phyloP scores from a whole-genome alignment of 35 echinoderm and acorn worm species.

The Eucidaris tribuloides region DNA sequence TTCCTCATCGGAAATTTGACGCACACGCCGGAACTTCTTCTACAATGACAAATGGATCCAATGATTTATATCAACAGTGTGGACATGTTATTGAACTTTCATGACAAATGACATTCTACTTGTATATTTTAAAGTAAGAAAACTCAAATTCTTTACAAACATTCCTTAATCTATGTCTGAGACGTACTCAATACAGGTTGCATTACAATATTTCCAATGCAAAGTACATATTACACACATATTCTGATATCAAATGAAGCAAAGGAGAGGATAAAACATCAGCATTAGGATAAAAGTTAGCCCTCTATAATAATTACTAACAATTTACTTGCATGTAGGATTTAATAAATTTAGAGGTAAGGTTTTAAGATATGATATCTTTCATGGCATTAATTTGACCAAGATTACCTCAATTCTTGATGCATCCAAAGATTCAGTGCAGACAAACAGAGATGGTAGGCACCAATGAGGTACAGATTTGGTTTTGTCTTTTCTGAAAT shows the following conservation, averaged over 20 bases:
- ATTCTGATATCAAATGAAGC: too few relatives aligned
- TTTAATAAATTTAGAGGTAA: background rate
- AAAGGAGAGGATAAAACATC: too few relatives aligned
- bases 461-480: background rate
- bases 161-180: background rate
- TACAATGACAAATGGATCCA: background rate
- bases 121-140: background rate
- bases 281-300: too few relatives aligned
- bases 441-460: background rate
- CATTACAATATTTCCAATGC: background rate
- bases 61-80: background rate
- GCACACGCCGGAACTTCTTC: conserved; percentile 81
- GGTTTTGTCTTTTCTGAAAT: background rate
- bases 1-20: conserved; percentile 78
- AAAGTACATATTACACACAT: background rate
- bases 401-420: background rate
- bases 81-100: background rate
- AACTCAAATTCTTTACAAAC: background rate
- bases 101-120: background rate
- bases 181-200: background rate
- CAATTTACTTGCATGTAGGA: background rate
- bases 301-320: too few relatives aligned
- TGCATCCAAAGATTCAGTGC: background rate
- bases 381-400: background rate
- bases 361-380: background rate